These are phyloP conservation scores for Petroica traversi DNA, from an alignment of 2,113 vertebrate genomes.

Conservation along the genomic window DNA sequence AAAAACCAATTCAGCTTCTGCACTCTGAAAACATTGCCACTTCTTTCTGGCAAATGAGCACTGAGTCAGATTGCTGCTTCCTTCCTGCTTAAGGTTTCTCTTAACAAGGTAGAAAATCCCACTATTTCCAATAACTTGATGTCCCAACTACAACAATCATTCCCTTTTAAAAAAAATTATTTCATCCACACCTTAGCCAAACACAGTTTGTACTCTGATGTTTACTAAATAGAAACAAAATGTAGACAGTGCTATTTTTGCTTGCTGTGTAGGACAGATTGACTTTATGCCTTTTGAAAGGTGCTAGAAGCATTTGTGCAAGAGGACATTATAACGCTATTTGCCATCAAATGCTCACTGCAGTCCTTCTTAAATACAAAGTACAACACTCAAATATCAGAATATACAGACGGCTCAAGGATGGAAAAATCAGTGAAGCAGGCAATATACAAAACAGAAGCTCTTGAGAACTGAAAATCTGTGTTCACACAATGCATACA, in stretches of 20 bases:
- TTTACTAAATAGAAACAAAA: neutral
- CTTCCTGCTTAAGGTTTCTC: neutral
- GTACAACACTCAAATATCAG: neutral
- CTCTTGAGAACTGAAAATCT: neutral
- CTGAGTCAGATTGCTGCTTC: neutral
- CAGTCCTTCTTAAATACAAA: neutral
- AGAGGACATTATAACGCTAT: neutral
- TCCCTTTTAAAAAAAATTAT: neutral
- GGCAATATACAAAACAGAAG: neutral
- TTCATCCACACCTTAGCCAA: neutral
- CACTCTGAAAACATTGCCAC: neutral
- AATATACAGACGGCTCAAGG: neutral
- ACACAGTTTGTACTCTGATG: neutral
- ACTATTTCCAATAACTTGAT: neutral
- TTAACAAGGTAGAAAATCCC: neutral
- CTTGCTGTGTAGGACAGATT: neutral
- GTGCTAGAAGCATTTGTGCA: neutral
- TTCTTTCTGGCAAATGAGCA: neutral
- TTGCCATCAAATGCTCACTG: neutral
- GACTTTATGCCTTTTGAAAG: conserved; percentile 5
- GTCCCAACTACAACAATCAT: neutral
- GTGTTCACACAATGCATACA: neutral
- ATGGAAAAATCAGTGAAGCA: neutral
- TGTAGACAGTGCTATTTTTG: neutral
- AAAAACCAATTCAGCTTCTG: neutral